Conservation (phyloP, 2,113 vertebrate species). For the Labeo catla region DNA sequence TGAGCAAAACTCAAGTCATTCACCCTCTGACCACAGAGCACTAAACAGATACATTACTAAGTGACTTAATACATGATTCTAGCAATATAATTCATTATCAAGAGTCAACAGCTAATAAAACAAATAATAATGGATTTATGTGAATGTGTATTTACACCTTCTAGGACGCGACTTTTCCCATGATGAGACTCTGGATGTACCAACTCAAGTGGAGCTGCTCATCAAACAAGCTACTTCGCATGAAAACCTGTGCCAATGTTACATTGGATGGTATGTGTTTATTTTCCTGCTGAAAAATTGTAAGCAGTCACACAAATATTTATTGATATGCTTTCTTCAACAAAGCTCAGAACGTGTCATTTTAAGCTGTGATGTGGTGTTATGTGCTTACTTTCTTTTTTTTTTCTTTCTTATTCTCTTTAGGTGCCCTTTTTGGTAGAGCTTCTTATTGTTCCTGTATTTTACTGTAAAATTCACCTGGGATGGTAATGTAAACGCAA, state of each 20-base stretch:
- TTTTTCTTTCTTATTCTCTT: conserved; percentile 47
- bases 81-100: neutral
- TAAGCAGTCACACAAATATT: neutral
- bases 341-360: neutral
- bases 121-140: neutral
- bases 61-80: neutral
- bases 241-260: conserved; percentile 98
- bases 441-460: conserved; percentile 49
- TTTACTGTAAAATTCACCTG: conserved; percentile 38
- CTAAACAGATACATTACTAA: neutral
- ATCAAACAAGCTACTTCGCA: conserved; percentile 98
- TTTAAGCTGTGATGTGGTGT: neutral
- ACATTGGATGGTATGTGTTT: conserved; percentile 94
- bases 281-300: neutral
- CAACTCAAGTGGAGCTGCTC: conserved; percentile 94
- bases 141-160: neutral
- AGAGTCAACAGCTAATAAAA: neutral
- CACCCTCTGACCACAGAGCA: neutral
- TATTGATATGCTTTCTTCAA: neutral
- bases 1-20: conserved; percentile 64
- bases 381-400: neutral
- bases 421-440: conserved; percentile 98
- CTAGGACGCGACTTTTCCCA: conserved; percentile 96
- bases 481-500: conserved; percentile 49
- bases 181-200: conserved; percentile 94